Conservation (phyloP, 30 jellyfish, hydroid and myxozoan genomes). For the Aurelia aurita region DNA sequence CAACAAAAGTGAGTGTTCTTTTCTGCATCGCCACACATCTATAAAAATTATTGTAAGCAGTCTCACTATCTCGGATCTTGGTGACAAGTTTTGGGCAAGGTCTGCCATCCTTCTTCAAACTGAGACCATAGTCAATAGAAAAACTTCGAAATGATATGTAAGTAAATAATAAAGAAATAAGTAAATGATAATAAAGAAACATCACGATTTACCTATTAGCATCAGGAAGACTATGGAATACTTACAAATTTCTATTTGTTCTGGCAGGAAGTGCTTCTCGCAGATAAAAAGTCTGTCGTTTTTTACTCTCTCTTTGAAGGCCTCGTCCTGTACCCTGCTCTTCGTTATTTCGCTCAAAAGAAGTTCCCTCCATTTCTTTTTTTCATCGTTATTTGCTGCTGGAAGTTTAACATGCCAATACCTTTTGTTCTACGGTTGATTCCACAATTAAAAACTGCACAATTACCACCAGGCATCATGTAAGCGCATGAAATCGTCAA, state of each 20-base stretch:
- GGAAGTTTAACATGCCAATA: conserved; percentile 43
- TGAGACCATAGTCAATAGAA: too few species aligned
- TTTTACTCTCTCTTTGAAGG: conserved; percentile 25
- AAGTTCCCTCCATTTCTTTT: conserved; percentile 26
- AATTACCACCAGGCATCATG: conserved; percentile 58
- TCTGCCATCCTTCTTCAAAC: too few species aligned
- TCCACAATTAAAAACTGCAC: conserved; percentile 61
- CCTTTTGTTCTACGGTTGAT: conserved; percentile 56
- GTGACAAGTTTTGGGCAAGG: too few species aligned
- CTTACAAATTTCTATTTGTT: conserved; percentile 37
- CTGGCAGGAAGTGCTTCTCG: conserved; percentile 31
- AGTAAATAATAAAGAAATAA: too few species aligned
- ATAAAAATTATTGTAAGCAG: too few species aligned
- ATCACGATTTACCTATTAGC: too few species aligned
- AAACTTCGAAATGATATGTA: too few species aligned
- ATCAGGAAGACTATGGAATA: not conserved
- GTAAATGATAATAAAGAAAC: too few species aligned
- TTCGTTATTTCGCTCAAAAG: conserved; percentile 53
- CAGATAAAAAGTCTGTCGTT: conserved; percentile 36
- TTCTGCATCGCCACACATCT: too few species aligned
- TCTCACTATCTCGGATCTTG: too few species aligned
- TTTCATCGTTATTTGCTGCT: conserved; percentile 29
- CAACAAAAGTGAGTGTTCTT: too few species aligned
- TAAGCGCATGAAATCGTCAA: not conserved
- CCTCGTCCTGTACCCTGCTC: conserved; percentile 47